A percentile compares a stretch with the other conserved stretches of the same genome.
Evolutionary conservation across 92 coral and sea anemone genomes (phyloP).

Genomic region (Galaxea fascicularis): DNA sequence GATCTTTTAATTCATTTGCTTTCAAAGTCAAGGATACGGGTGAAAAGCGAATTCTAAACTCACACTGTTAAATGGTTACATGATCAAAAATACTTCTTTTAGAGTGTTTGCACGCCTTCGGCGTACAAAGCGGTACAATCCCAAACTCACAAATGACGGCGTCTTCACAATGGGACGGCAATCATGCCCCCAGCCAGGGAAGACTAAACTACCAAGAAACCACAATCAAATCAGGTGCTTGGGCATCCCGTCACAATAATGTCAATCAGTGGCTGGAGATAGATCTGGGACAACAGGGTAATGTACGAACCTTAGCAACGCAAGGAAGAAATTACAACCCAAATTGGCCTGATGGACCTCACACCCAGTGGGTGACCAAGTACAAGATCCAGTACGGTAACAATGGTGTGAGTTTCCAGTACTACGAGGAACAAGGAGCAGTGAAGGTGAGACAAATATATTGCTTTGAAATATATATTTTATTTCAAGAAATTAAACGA

Average conservation of each 20-base stretch:
- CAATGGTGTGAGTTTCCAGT: neutral
- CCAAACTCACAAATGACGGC: neutral
- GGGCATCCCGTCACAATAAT: neutral
- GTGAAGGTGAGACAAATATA: conserved; percentile 1
- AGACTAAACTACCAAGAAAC: neutral
- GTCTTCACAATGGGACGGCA: neutral
- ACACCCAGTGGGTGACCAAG: neutral
- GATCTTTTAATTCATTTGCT: neutral
- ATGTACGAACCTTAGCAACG: neutral
- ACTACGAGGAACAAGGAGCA: neutral
- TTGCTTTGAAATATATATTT: neutral
- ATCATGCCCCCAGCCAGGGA: conserved; percentile 6
- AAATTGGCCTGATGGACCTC: neutral
- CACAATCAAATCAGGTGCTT: neutral
- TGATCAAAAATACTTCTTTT: neutral
- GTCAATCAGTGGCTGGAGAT: neutral
- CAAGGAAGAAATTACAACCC: conserved; percentile 7
- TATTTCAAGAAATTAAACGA: neutral
- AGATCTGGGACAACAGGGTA: neutral
- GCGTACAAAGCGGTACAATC: neutral
- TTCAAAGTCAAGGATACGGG: neutral
- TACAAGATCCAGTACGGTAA: conserved; percentile 6
- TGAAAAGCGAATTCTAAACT: neutral
- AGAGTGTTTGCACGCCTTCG: neutral
- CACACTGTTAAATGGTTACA: neutral